Percentiles rank a stretch among this genome's conserved stretches.
These are phyloP conservation scores for Eulimnadia texana DNA, from an alignment of 1,140 invertebrate genomes.

Conservation along the genomic window DNA sequence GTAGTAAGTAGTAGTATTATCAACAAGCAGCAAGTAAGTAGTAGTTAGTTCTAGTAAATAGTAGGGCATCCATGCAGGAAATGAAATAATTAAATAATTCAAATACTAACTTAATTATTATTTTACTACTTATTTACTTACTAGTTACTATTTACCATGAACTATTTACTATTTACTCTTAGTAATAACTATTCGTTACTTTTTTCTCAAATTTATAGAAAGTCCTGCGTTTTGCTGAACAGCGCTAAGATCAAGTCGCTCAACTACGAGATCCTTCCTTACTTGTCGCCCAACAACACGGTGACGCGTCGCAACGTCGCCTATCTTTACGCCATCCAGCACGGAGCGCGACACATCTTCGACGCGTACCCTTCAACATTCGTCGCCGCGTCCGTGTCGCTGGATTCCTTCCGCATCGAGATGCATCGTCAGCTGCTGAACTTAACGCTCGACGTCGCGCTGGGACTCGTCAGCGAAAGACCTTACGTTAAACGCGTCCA, in stretches of 20 bases:
- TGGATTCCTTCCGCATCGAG: conserved; percentile 12
- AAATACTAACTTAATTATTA: too few relatives aligned
- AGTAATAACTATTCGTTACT: too few relatives aligned
- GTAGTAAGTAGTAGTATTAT: too few relatives aligned
- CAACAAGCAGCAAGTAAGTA: too few relatives aligned
- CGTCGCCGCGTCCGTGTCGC: not conserved
- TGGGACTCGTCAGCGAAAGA: conserved; percentile 18
- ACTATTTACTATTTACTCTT: too few relatives aligned
- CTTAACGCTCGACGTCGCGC: conserved; percentile 15
- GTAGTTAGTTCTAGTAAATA: too few relatives aligned
- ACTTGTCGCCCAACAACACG: not conserved
- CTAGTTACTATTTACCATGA: too few relatives aligned
- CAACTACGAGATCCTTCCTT: conserved; percentile 11
- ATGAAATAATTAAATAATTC: too few relatives aligned
- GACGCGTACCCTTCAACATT: conserved; percentile 17
- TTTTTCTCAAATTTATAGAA: too few relatives aligned
- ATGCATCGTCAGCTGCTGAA: conserved; percentile 17
- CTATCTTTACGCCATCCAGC: conserved; percentile 20
- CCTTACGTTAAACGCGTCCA: conserved; percentile 16
- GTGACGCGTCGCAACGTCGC: conserved; percentile 16
- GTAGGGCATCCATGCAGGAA: too few relatives aligned
- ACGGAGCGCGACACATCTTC: conserved; percentile 21
- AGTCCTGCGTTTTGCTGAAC: conserved; percentile 16
- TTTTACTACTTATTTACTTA: too few relatives aligned
- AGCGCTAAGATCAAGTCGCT: conserved; percentile 10